phyloP scores from a whole-genome alignment of 2,797 vertebrate genomes.

The Echiichthys vipera region DNA sequence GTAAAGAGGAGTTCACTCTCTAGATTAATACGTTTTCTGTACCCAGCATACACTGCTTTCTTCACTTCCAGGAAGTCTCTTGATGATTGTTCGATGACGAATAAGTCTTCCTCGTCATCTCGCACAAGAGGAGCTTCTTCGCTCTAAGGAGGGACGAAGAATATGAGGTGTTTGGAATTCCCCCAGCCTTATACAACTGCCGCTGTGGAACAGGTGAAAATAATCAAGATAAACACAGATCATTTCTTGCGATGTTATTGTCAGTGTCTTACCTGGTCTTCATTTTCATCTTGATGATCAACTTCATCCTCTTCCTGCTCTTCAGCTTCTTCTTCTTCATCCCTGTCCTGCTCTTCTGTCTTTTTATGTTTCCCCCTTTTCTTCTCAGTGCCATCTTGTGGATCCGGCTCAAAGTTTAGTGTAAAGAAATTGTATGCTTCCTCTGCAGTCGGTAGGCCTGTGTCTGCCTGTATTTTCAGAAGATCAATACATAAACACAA shows the following conservation, averaged over 20 bases:
- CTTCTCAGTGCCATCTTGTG: constrained; percentile 67
- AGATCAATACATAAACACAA: constrained; percentile 1
- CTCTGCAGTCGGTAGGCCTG: constrained; percentile 87
- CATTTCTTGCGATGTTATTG: neutral
- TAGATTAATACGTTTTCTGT: constrained; percentile 76
- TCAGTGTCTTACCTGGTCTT: constrained; percentile 69
- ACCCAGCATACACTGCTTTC: constrained; percentile 86
- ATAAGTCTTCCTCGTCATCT: constrained; percentile 82
- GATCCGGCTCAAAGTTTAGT: constrained; percentile 90
- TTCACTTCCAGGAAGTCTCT: constrained; percentile 87
- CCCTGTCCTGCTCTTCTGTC: constrained; percentile 56
- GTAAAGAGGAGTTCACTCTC: constrained; percentile 88
- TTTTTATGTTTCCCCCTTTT: constrained; percentile 54
- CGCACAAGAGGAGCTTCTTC: constrained; percentile 84
- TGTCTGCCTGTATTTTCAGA: constrained; percentile 73
- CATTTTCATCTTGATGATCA: constrained; percentile 76
- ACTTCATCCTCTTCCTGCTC: constrained; percentile 65
- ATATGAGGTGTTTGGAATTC: neutral
- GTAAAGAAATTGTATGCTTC: constrained; percentile 96
- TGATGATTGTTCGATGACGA: constrained; percentile 81
- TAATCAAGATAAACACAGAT: neutral
- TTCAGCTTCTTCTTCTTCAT: constrained; percentile 70
- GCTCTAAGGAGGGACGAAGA: constrained; percentile 73
- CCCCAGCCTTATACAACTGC: neutral
- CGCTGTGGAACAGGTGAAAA: neutral